phyloP scores from a whole-genome alignment of 2,888 invertebrate genomes.

The Biston stratarius region DNA sequence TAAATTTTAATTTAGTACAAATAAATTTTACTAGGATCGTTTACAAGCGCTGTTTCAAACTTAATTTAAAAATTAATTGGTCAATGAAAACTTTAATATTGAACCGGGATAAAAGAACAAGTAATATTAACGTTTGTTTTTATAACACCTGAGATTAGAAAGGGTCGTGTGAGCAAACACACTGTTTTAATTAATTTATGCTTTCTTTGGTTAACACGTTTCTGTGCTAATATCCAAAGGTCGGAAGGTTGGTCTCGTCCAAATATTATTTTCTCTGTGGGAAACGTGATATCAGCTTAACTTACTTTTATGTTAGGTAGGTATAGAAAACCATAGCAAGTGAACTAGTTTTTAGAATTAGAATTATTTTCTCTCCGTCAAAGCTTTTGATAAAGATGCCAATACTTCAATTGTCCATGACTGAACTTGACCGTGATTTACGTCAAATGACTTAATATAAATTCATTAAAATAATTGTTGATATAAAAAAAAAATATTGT shows the following conservation, averaged over 20 bases:
- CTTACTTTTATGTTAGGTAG: constrained; percentile 19
- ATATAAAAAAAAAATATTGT: no score
- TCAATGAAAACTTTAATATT: constrained; percentile 12
- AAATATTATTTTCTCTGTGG: constrained; percentile 41
- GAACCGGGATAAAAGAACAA: constrained; percentile 22
- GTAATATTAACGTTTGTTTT: constrained; percentile 37
- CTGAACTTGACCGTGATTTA: no score
- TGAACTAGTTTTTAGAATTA: background rate
- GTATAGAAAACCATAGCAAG: background rate
- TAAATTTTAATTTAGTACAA: background rate
- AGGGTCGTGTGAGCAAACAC: constrained; percentile 37
- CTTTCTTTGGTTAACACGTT: constrained; percentile 44
- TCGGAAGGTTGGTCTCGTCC: constrained; percentile 34
- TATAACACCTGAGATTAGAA: constrained; percentile 43
- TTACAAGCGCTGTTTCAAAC: background rate
- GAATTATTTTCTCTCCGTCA: background rate
- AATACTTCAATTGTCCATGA: no score
- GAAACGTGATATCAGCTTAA: constrained; percentile 28
- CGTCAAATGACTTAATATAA: no score
- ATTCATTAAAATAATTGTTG: no score
- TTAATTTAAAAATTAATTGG: constrained; percentile 8
- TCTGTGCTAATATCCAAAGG: constrained; percentile 33
- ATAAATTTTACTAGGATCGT: background rate
- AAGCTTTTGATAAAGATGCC: no score
- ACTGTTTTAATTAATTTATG: constrained; percentile 47